phyloP scores from a whole-genome alignment of 2,888 invertebrate genomes.

The Serripes groenlandicus region DNA sequence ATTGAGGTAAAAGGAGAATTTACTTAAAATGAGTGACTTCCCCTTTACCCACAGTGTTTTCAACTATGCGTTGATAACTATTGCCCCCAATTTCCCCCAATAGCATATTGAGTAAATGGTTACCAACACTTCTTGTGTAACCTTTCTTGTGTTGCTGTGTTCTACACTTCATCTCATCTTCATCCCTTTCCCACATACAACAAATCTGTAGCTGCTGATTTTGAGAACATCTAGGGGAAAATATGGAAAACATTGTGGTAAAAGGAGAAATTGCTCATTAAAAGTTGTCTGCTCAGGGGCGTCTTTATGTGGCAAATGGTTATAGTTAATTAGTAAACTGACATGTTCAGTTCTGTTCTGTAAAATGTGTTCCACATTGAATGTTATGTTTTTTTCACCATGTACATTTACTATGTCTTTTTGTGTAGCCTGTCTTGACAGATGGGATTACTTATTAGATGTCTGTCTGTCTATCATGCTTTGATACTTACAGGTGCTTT shows the following conservation, averaged over 20 bases:
- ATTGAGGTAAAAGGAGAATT: background rate
- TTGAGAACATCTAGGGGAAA: background rate
- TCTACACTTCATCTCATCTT: no score
- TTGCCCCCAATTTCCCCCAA: background rate
- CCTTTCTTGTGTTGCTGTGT: no score
- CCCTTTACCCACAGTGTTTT: conserved; percentile 1
- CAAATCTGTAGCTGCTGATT: background rate
- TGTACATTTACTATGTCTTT: no score
- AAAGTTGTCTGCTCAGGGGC: background rate
- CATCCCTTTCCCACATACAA: no score
- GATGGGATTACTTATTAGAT: no score
- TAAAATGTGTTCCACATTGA: no score
- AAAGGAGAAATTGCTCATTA: background rate
- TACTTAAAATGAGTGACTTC: background rate
- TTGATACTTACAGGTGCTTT: no score
- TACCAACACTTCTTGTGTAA: no score
- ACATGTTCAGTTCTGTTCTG: background rate
- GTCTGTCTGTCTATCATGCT: no score
- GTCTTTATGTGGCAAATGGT: background rate
- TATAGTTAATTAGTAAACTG: background rate
- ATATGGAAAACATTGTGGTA: background rate
- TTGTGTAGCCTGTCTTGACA: no score
- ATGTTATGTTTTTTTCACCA: no score
- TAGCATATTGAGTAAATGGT: no score
- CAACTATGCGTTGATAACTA: background rate